Evolutionary conservation across 2,113 vertebrate species (phyloP).

Genomic region (Labeo catla): DNA sequence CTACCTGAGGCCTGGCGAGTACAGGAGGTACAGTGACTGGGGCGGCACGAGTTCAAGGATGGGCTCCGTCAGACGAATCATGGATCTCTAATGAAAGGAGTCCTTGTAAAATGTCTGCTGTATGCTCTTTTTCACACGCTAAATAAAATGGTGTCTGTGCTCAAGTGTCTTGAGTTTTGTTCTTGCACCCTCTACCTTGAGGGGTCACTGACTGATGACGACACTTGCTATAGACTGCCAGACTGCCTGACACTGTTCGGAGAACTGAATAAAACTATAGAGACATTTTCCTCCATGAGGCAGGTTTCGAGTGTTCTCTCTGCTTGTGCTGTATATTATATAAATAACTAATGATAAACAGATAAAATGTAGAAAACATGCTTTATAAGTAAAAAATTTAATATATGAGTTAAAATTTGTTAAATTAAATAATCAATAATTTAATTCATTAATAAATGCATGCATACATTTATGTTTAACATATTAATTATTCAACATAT

Average conservation of each 20-base stretch:
- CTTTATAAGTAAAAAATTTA: too few relatives aligned
- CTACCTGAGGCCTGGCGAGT: slow-evolving; percentile 72
- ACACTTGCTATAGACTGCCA: slow-evolving; percentile 43
- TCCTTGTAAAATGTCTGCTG: slow-evolving; percentile 72
- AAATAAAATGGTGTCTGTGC: slow-evolving; percentile 72
- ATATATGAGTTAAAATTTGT: background rate
- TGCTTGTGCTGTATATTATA: slow-evolving; percentile 21
- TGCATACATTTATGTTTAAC: background rate
- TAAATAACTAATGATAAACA: background rate
- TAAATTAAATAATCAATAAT: background rate
- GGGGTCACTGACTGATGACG: slow-evolving; percentile 49
- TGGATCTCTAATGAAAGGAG: slow-evolving; percentile 67
- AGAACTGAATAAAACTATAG: slow-evolving; percentile 68
- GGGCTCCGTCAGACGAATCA: slow-evolving; percentile 67
- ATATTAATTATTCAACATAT: background rate
- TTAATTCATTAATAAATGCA: background rate
- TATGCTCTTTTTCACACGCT: slow-evolving; percentile 70
- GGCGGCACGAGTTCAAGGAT: slow-evolving; percentile 57
- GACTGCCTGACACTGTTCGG: slow-evolving; percentile 57
- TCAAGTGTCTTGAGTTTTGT: slow-evolving; percentile 65
- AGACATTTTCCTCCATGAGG: slow-evolving; percentile 46
- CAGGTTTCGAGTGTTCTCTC: slow-evolving; percentile 57
- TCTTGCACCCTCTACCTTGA: slow-evolving; percentile 68
- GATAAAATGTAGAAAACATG: background rate
- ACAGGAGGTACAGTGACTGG: slow-evolving; percentile 68